Evolutionary conservation across 2,797 vertebrate genomes (phyloP), one percentile per base, ranked within the genome.

Genomic region (Chiloscyllium punctatum): DNA sequence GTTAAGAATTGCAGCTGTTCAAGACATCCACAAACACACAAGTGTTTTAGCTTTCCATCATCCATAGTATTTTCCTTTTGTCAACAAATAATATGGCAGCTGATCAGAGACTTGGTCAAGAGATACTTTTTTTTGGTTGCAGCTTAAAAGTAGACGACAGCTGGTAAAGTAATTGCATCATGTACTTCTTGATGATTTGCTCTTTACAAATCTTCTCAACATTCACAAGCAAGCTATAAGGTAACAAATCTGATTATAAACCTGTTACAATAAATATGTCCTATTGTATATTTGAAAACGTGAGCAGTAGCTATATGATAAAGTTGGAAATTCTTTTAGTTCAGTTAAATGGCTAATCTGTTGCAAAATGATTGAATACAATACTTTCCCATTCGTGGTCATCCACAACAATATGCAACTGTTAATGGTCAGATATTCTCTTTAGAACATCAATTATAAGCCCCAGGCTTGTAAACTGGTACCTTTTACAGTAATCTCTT

Each of bases 401-500:
- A 69, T 7, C 68, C 90, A 62, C n/a, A 68, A 69, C 11, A 42
- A 69, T 42, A 27, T 48, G 6, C 48, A 84, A 66, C 18, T 68
- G 7, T 37, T 37, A n/a, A 68, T 0, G 15, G n/a, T 23, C 62
- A 68, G 88, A 15, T 9, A 37, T 62, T 57, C 48, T 68, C 3
- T 37, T 87, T 68, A n/a, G 25, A 71, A 25, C n/a, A 42, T 4
- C 23, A 25, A 30, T 62, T 62, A 23, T 84, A 95, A 87, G n/a
- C 23, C 42, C 6, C 79, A 77, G 53, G 5, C 87, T 86, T 95
- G n/a, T 68, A 69, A 68, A 30, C 62, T 69, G 62, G n/a, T 96
- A 99, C 99, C 99, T 98, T 98, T 98, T 18, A 99, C 99, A 0
- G 99, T 99, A 97, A 99, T 98, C 96, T 99, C 99, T 96, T 99